Percentiles rank a stretch among this genome's conserved stretches.
Evolutionary conservation across 2,113 vertebrate genomes (phyloP).

Genomic region (sheep (Ovis aries)): DNA sequence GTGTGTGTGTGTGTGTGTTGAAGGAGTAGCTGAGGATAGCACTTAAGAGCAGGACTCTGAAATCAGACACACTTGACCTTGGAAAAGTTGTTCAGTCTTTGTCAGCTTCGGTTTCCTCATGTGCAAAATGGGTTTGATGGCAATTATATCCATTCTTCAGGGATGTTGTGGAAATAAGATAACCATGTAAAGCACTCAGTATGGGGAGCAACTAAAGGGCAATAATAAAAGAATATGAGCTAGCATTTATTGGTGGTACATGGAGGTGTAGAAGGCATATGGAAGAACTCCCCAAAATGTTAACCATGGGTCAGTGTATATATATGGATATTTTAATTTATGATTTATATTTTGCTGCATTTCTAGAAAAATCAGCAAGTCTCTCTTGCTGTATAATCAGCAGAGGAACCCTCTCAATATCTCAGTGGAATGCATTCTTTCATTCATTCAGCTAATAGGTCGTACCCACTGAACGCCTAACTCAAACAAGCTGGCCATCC

Average conservation of each 20-base stretch:
- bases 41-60: background rate
- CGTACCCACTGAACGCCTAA: accelerated
- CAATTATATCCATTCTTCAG: background rate
- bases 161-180: background rate
- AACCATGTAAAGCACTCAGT: background rate
- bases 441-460: background rate
- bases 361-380: background rate
- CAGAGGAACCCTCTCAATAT: background rate
- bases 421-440: background rate
- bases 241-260: background rate
- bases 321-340: background rate
- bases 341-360: background rate
- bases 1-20: background rate
- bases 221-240: background rate
- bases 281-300: background rate
- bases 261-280: background rate
- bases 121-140: background rate
- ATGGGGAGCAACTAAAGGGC: background rate
- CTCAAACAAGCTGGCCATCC: accelerated
- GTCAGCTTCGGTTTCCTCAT: background rate
- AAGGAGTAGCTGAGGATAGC: background rate
- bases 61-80: background rate
- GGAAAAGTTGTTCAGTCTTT: background rate
- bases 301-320: background rate
- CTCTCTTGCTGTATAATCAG: background rate